Evolutionary conservation across 2,113 vertebrate species (phyloP).

Genomic region (Amphiprion ocellaris): DNA sequence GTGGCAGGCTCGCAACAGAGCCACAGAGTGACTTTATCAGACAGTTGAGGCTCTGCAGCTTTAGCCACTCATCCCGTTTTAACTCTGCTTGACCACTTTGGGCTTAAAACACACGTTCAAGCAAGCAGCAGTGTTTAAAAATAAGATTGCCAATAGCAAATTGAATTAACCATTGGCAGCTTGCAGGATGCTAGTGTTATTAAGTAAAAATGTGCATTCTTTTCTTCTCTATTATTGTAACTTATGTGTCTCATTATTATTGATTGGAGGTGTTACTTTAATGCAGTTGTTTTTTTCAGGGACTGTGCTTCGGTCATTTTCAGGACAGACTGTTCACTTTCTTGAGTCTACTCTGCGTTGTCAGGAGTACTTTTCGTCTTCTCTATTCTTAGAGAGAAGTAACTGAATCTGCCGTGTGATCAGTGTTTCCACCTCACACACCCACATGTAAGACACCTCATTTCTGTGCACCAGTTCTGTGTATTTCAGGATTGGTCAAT

Average conservation of each 20-base stretch:
- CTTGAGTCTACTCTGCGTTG: conserved; percentile 3
- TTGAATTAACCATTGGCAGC: not conserved
- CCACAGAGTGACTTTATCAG: conserved; percentile 49
- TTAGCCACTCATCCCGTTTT: conserved; percentile 22
- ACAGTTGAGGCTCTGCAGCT: conserved; percentile 55
- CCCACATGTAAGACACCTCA: conserved; percentile 25
- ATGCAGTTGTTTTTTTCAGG: not conserved
- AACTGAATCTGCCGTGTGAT: conserved; percentile 76
- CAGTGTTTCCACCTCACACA: conserved; percentile 39
- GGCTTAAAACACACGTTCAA: not conserved
- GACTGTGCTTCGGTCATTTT: conserved; percentile 19
- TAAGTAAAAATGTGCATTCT: not conserved
- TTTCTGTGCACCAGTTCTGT: conserved; percentile 24
- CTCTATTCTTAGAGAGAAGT: conserved; percentile 80
- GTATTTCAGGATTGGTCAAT: conserved; percentile 15
- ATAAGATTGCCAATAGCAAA: not conserved
- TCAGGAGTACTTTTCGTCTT: conserved; percentile 45
- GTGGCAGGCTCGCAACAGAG: conserved; percentile 71
- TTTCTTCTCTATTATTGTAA: not conserved
- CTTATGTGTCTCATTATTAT: not conserved
- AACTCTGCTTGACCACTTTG: conserved; percentile 16
- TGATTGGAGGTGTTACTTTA: not conserved
- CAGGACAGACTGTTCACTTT: conserved; percentile 60
- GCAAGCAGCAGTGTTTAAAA: not conserved
- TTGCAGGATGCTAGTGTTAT: not conserved